Evolutionary conservation across 2,113 vertebrate genomes (phyloP).

Genomic region (Salminus brasiliensis): DNA sequence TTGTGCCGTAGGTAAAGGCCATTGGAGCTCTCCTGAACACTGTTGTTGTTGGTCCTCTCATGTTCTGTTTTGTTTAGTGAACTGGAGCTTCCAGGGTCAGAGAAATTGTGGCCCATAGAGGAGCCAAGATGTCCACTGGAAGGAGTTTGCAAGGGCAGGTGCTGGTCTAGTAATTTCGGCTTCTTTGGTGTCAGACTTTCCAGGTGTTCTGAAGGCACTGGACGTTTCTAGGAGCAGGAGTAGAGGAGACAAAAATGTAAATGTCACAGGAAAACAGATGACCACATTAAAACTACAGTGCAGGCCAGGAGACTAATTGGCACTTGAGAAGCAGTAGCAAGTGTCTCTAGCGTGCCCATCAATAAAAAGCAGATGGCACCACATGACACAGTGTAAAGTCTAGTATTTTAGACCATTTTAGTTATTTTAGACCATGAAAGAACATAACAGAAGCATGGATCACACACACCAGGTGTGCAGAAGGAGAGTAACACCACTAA

Average conservation of each 20-base stretch:
- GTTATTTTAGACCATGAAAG: no score
- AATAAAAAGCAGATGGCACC: slow-evolving; percentile 54
- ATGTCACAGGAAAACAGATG: not conserved
- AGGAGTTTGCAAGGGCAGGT: slow-evolving; percentile 65
- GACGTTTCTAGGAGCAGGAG: slow-evolving; percentile 72
- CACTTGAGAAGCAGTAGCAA: slow-evolving; percentile 32
- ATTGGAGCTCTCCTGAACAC: slow-evolving; percentile 65
- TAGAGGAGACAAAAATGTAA: not conserved
- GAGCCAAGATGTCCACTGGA: slow-evolving; percentile 61
- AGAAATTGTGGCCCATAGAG: slow-evolving; percentile 52
- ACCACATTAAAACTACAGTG: not conserved
- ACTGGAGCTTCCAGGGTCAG: slow-evolving; percentile 57
- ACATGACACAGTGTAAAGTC: slow-evolving; percentile 20
- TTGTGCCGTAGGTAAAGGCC: slow-evolving; percentile 68
- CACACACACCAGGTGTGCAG: not conserved
- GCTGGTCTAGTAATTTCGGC: slow-evolving; percentile 70
- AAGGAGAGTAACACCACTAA: not conserved
- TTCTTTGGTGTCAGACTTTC: slow-evolving; percentile 76
- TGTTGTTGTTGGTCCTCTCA: slow-evolving; percentile 62
- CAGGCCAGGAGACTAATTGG: slow-evolving; percentile 20
- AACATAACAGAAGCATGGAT: not conserved
- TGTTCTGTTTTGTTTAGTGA: slow-evolving; percentile 65
- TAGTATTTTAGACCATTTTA: no score
- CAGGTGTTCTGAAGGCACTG: slow-evolving; percentile 66
- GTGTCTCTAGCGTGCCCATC: slow-evolving; percentile 41